phyloP scores from a whole-genome alignment of 92 coral and sea anemone genomes.

The Phenganax subtilis region DNA sequence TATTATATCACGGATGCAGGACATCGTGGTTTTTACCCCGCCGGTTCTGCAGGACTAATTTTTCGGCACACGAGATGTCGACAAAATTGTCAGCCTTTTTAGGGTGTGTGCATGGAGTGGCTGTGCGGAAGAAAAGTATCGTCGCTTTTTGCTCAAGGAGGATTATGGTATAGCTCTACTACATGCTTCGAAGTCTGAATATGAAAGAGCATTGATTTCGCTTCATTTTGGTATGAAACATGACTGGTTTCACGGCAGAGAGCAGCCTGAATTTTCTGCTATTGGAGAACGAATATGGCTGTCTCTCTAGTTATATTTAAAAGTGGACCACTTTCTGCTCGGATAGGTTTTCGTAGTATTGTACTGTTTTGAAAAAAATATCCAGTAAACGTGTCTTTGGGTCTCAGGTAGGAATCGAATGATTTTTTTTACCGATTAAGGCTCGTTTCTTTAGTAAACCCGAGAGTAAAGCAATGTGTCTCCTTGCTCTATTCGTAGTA shows the following conservation, averaged over 20 bases:
- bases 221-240: background rate
- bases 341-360: slow-evolving; percentile 19
- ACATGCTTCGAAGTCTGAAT: background rate
- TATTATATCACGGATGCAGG: too few relatives aligned
- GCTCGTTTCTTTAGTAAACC: slow-evolving; percentile 31
- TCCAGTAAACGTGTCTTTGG: slow-evolving; percentile 28
- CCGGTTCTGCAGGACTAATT: too few relatives aligned
- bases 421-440: slow-evolving; percentile 48
- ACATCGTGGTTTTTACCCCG: too few relatives aligned
- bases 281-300: background rate
- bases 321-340: background rate
- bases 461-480: slow-evolving; percentile 37
- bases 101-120: too few relatives aligned
- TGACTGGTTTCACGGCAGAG: background rate
- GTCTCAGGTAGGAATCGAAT: slow-evolving; percentile 48
- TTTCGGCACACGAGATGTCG: too few relatives aligned
- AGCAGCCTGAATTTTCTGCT: slow-evolving; percentile 7
- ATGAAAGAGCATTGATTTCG: background rate
- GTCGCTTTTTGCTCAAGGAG: background rate
- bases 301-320: background rate
- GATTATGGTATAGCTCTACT: background rate
- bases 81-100: too few relatives aligned
- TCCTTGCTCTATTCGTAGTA: background rate
- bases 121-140: too few relatives aligned
- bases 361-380: background rate